Evolutionary conservation across 2,113 vertebrate species (phyloP).

Genomic region (Ia io): DNA sequence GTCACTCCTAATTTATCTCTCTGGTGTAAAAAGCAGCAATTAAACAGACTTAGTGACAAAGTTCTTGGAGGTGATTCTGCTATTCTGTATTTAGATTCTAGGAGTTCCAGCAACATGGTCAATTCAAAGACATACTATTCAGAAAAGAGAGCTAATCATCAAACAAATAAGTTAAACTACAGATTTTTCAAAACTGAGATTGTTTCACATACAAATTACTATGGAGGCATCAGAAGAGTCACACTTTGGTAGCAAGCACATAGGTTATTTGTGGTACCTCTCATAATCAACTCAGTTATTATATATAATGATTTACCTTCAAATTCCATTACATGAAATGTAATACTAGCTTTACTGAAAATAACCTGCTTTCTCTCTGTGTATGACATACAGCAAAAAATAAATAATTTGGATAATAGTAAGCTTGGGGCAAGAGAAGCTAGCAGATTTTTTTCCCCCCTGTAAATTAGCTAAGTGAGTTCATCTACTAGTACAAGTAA

Average conservation of each 20-base stretch:
- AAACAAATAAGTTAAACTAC: background rate
- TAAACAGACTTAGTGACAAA: background rate
- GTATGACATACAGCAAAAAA: background rate
- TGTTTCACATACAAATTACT: background rate
- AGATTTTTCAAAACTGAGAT: constrained; percentile 24
- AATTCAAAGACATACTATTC: constrained; percentile 1
- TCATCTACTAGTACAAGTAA: background rate
- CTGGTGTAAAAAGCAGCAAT: background rate
- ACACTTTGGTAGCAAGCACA: background rate
- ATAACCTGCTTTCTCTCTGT: background rate
- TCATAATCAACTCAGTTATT: background rate
- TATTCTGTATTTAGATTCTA: constrained; percentile 22
- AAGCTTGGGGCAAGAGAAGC: background rate
- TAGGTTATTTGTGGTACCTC: background rate
- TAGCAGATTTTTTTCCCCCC: background rate
- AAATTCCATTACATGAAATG: background rate
- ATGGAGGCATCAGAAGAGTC: background rate
- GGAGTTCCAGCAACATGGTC: background rate
- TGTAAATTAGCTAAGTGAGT: background rate
- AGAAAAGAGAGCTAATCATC: background rate
- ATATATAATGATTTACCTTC: background rate
- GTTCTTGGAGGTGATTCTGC: background rate
- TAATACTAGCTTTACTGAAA: background rate
- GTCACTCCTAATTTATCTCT: background rate
- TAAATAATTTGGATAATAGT: background rate